Evolutionary conservation across 2,113 vertebrate genomes (phyloP).

Genomic region (Nannospalax galili): DNA sequence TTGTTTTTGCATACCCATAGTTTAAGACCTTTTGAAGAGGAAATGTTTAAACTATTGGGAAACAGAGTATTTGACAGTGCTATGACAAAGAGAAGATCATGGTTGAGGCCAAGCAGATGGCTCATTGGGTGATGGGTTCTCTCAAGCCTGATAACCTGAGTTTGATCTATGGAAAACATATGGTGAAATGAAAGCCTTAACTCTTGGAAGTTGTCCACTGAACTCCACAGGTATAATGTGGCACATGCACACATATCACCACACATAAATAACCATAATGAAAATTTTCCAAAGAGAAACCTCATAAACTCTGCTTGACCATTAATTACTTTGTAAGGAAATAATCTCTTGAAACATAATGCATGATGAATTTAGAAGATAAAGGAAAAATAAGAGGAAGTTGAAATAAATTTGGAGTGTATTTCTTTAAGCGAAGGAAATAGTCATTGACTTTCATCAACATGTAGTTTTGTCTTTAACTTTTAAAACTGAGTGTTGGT

Average conservation of each 20-base stretch:
- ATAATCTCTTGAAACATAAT: neutral
- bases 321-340: neutral
- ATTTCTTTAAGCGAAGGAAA: neutral
- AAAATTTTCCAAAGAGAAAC: neutral
- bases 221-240: neutral
- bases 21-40: neutral
- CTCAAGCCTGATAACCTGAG: neutral
- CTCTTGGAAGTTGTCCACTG: neutral
- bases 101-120: neutral
- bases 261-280: no score
- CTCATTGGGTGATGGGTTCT: neutral
- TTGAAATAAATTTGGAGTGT: neutral
- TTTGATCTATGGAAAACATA: neutral
- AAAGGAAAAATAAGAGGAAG: neutral
- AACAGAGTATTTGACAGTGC: neutral
- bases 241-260: no score
- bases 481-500: neutral
- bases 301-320: neutral
- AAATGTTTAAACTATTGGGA: neutral
- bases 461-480: neutral
- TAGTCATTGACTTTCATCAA: neutral
- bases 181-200: neutral
- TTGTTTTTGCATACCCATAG: neutral
- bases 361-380: neutral
- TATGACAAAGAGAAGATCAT: neutral